Conservation (phyloP, 2,113 vertebrate species). For the Nanger granti region DNA sequence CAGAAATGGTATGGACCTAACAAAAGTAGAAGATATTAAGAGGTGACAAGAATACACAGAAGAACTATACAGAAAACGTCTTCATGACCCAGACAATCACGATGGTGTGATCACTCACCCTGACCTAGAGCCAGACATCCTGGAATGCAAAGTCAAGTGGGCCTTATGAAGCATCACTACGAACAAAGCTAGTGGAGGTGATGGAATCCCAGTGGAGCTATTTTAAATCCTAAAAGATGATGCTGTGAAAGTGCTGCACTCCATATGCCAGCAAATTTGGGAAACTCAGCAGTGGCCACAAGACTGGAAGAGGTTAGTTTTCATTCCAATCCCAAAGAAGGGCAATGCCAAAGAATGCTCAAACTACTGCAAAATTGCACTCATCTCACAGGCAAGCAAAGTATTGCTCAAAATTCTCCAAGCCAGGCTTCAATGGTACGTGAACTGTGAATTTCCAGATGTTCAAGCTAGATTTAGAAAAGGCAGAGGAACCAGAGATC, state of each 20-base stretch:
- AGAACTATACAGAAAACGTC: neutral
- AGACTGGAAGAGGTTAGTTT: neutral
- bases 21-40: neutral
- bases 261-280: neutral
- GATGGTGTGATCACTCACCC: neutral
- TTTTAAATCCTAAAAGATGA: neutral
- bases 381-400: neutral
- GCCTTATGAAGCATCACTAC: neutral
- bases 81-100: neutral
- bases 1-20: neutral
- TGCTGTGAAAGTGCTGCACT: neutral
- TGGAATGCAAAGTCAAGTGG: neutral
- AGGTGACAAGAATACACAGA: neutral
- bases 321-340: neutral
- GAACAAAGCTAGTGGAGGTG: neutral
- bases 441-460: neutral
- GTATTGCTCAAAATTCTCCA: neutral
- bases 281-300: neutral
- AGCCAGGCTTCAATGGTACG: rapidly evolving
- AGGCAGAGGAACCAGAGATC: neutral
- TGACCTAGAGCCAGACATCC: neutral
- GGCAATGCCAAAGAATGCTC: neutral
- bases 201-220: neutral
- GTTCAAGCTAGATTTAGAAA: neutral
- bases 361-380: neutral